Evolutionary conservation across 2,888 invertebrate species (phyloP), one percentile per base, ranked within the genome.

Genomic region (Mechanitis messenoides): DNA sequence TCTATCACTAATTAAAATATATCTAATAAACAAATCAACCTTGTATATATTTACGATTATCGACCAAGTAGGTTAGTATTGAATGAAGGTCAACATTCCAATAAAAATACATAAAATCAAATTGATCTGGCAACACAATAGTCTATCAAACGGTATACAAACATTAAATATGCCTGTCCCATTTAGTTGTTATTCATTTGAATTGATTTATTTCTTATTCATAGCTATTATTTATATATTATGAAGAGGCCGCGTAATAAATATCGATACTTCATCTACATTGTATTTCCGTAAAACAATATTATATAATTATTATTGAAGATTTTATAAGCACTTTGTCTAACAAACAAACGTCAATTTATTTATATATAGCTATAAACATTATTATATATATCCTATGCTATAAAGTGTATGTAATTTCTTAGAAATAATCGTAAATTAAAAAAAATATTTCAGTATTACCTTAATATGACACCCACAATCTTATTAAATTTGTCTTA

Each of bases 71-170:
- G 56, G 33, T n/a, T 54, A 53, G 28, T 20, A 53, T 55, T 55
- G 28, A 61, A 59, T 63, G 69, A 71, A 70, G 70, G 69, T 60
- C 64, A 46, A 42, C 53, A 61, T 61, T 58, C 57, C 20, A 65
- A 71, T 69, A 71, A 72, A 72, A 72, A 71, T 64, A 59, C 55
- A 63, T 66, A 67, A 70, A 64, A 65, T 59, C 63, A 66, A 71
- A 70, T 70, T 59, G 62, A 73, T 69, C 65, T 69, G 61, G 61
- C 55, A 65, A 73, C 63, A 74, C 76, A 76, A 76, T 76, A 60
- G 73, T 71, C 74, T 69, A 76, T 76, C 75, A 72, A 70, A 71
- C 20, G 20, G 56, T 60, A 63, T 61, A 59, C 56, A 45, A 56
- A 55, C 58, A 60, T 61, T 59, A 57, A 56, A 45, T 61, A 46